These are phyloP conservation scores for Struthio camelus DNA, from an alignment of 2,113 vertebrate genomes.

Conservation along the genomic window DNA sequence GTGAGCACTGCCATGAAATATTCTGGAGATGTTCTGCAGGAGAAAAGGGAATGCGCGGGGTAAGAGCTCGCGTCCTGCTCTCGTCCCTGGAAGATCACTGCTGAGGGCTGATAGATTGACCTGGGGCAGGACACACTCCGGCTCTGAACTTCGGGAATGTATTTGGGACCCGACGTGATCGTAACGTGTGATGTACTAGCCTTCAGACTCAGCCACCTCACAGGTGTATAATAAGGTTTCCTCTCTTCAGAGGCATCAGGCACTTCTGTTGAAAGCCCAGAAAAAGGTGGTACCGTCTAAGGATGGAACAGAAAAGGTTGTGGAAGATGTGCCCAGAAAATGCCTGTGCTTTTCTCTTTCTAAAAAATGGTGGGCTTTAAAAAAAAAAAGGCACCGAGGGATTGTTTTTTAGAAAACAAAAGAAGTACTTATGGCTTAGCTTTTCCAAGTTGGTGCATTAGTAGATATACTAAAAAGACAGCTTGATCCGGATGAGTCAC, in stretches of 20 bases:
- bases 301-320: constrained; percentile 40
- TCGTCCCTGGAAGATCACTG: accelerated
- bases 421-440: constrained; percentile 27
- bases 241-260: constrained; percentile 23
- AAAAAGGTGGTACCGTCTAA: constrained; percentile 42
- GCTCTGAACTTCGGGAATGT: not conserved
- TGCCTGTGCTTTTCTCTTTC: not conserved
- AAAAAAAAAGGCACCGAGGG: not conserved
- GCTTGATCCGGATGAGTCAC: constrained; percentile 24
- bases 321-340: constrained; percentile 50
- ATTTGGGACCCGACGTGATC: not conserved
- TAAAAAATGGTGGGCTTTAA: constrained; percentile 21
- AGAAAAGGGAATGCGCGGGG: accelerated
- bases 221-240: not conserved
- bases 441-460: constrained; percentile 15
- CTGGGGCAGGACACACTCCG: not conserved
- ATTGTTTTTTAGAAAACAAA: constrained; percentile 65
- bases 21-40: not conserved
- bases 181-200: not conserved
- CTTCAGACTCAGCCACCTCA: not conserved
- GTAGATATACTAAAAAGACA: constrained; percentile 10
- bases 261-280: constrained; percentile 13
- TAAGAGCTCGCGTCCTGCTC: not conserved
- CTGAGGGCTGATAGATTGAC: accelerated
- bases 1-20: accelerated